Evolutionary conservation across 2,888 invertebrate genomes (phyloP).

Genomic region (Imbricaverruca yamaguchii): DNA sequence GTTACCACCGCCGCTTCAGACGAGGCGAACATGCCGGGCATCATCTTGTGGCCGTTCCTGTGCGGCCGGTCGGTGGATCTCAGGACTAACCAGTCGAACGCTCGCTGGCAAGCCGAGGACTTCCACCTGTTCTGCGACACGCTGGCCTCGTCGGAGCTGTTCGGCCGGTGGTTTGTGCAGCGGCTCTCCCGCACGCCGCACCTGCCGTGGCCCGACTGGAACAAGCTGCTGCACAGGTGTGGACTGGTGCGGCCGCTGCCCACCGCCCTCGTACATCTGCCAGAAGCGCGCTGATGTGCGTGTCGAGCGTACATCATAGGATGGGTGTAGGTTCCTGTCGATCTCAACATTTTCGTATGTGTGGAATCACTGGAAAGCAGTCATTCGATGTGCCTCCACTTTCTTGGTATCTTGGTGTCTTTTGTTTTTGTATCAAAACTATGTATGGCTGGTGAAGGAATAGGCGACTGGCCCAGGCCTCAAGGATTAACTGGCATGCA

Average conservation of each 20-base stretch:
- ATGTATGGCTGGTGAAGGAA: no score
- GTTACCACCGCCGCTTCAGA: neutral
- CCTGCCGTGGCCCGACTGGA: constrained; percentile 5
- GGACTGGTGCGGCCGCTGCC: neutral
- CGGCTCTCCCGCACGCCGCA: neutral
- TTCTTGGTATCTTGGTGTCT: no score
- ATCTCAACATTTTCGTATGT: no score
- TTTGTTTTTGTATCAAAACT: no score
- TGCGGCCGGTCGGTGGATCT: constrained; percentile 13
- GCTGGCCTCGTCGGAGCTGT: constrained; percentile 5
- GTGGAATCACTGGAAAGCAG: no score
- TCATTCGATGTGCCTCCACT: no score
- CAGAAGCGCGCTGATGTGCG: no score
- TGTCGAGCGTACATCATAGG: no score
- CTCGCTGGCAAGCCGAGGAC: neutral
- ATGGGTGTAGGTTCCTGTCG: no score
- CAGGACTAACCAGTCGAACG: constrained; percentile 7
- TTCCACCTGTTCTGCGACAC: constrained; percentile 21
- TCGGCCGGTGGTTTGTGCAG: neutral
- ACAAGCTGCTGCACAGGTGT: constrained; percentile 2
- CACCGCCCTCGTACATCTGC: neutral
- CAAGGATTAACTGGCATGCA: no score
- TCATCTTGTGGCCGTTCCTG: constrained; percentile 19
- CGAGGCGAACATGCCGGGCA: neutral
- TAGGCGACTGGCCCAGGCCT: no score